A percentile compares a stretch with the other conserved stretches of the same genome.
These are phyloP conservation scores for Lemur catta DNA, from an alignment of 2,797 vertebrate species.

Conservation along the genomic window DNA sequence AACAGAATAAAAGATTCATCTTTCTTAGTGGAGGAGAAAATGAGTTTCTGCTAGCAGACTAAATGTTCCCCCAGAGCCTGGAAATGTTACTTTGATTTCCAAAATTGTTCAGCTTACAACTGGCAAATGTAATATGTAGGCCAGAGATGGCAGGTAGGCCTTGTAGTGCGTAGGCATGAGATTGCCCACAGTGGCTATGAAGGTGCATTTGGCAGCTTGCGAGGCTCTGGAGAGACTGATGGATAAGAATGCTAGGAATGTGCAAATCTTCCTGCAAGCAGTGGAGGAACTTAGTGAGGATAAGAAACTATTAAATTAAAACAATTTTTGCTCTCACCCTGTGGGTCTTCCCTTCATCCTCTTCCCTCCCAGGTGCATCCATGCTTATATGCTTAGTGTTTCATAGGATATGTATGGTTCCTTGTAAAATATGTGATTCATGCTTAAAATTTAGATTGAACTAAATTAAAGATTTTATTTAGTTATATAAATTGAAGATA, in stretches of 20 bases:
- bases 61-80: background rate
- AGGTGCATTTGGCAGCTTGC: background rate
- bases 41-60: background rate
- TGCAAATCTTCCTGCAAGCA: background rate
- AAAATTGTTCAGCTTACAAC: background rate
- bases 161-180: background rate
- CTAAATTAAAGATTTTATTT: background rate
- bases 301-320: background rate
- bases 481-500: background rate
- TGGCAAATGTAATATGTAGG: background rate
- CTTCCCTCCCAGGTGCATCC: background rate
- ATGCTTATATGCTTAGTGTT: background rate
- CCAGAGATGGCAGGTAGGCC: background rate
- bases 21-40: constrained; percentile 26
- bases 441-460: background rate
- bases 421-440: background rate
- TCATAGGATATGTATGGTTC: background rate
- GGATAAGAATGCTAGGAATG: background rate
- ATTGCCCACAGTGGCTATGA: background rate
- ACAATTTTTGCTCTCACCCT: background rate
- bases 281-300: background rate
- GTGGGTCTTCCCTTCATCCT: background rate
- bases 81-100: constrained; percentile 45
- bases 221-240: background rate
- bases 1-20: constrained; percentile 6